Conservation (phyloP, 2,113 vertebrate species). For the Corythaeola cristata region DNA sequence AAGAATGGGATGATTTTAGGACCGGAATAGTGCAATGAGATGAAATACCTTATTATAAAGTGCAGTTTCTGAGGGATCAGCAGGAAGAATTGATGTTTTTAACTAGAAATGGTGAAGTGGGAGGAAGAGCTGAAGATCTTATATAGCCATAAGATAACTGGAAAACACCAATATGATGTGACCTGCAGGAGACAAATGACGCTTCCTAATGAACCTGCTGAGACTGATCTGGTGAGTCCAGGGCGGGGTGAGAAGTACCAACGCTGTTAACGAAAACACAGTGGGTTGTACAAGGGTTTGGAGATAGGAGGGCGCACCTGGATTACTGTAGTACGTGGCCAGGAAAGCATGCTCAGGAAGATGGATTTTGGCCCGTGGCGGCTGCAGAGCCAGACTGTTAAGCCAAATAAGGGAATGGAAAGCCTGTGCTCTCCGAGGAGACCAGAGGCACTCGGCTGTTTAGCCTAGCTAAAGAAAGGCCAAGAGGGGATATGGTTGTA, state of each 20-base stretch:
- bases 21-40: background rate
- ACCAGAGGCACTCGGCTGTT: slow-evolving; percentile 42
- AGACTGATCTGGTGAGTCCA: background rate
- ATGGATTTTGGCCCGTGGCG: background rate
- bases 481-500: slow-evolving; percentile 64
- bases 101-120: background rate
- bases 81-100: background rate
- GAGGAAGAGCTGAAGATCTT: background rate
- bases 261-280: background rate
- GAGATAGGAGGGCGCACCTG: background rate
- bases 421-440: slow-evolving; percentile 42
- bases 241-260: background rate
- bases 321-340: background rate
- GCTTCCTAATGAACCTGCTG: background rate
- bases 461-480: slow-evolving; percentile 57
- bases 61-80: background rate
- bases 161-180: background rate
- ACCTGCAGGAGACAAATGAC: background rate
- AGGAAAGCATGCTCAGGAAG: background rate
- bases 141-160: background rate
- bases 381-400: background rate
- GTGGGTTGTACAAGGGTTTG: background rate
- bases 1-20: background rate
- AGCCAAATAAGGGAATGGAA: slow-evolving; percentile 62
- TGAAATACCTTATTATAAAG: background rate